These are phyloP conservation scores for Pseudomyrmex pallidus DNA, from an alignment of 1,140 invertebrate species.

Conservation along the genomic window DNA sequence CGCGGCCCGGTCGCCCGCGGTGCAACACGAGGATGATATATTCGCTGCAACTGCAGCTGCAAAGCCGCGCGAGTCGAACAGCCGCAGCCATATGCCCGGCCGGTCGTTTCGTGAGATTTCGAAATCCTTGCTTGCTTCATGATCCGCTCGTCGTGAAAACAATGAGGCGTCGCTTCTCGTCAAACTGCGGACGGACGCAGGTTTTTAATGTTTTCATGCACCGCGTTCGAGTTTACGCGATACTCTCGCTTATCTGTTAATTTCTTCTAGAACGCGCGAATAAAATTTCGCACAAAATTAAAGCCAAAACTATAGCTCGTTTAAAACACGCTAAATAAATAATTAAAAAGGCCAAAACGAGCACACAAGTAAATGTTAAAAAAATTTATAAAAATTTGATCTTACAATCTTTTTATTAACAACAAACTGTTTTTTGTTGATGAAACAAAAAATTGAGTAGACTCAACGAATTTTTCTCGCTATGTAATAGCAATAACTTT, in stretches of 20 bases:
- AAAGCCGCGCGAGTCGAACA: conserved; percentile 47
- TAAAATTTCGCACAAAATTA: too few species aligned
- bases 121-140: conserved; percentile 47
- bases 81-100: background rate
- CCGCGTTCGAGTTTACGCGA: background rate
- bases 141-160: conserved; percentile 46
- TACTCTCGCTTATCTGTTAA: conserved; percentile 5
- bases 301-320: too few species aligned
- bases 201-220: conserved; percentile 12
- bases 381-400: too few species aligned
- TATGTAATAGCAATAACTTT: too few species aligned
- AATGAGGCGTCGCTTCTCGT: conserved; percentile 51
- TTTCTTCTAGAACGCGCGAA: too few species aligned
- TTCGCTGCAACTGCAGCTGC: conserved; percentile 83
- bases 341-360: too few species aligned
- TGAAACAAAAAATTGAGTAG: too few species aligned
- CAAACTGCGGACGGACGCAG: conserved; percentile 28
- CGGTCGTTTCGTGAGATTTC: conserved; percentile 67
- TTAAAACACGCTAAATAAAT: too few species aligned
- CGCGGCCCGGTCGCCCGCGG: conserved; percentile 81
- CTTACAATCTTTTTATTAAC: too few species aligned
- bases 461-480: too few species aligned
- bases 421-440: too few species aligned
- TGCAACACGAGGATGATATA: conserved; percentile 85
- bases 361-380: too few species aligned